Conservation (phyloP, 2,797 vertebrate species). For the Antrozous pallidus region DNA sequence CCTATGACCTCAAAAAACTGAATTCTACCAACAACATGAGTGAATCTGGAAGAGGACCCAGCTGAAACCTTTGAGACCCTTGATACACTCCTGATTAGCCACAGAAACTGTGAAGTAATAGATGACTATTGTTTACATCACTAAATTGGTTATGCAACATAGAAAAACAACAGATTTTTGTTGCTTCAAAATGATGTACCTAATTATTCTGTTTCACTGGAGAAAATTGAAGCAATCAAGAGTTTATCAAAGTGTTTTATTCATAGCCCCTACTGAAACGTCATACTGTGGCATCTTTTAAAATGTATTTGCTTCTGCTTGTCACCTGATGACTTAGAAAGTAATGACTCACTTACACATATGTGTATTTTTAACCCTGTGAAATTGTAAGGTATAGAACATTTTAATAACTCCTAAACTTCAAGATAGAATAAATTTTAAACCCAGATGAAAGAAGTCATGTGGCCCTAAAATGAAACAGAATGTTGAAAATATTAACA, state of each 20-base stretch:
- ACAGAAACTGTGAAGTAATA: not conserved
- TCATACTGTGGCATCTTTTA: not conserved
- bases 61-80: not conserved
- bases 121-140: not conserved
- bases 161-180: not conserved
- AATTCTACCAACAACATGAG: not conserved
- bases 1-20: not conserved
- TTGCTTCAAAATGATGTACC: constrained; percentile 46
- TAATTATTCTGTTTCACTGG: constrained; percentile 43
- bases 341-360: not conserved
- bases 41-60: not conserved
- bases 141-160: not conserved
- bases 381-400: not conserved
- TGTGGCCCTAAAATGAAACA: not conserved
- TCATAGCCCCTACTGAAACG: not conserved
- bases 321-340: not conserved
- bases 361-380: not conserved
- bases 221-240: not conserved
- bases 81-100: not conserved
- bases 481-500: not conserved
- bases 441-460: not conserved
- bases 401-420: not conserved
- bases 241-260: not conserved
- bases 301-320: not conserved
- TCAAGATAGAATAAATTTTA: not conserved